phyloP scores from a whole-genome alignment of 2,113 vertebrate species.

The Triplophysa dalaica region DNA sequence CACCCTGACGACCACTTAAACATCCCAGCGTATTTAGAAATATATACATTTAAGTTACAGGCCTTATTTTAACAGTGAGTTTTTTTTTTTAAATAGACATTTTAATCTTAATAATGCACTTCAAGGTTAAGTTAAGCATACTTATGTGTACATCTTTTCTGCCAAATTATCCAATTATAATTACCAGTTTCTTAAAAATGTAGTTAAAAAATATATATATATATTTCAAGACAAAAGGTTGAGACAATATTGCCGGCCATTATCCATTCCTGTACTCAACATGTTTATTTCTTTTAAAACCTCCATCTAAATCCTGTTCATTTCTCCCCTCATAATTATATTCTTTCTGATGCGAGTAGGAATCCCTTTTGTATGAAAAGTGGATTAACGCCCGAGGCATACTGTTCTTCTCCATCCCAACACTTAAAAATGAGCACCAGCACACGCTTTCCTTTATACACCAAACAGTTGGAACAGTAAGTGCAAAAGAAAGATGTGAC shows the following conservation, averaged over 20 bases:
- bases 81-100: background rate
- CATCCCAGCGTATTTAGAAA: too few relatives aligned
- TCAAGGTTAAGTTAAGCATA: background rate
- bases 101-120: background rate
- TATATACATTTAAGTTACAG: too few relatives aligned
- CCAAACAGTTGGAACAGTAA: background rate
- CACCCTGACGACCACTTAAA: too few relatives aligned
- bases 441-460: background rate
- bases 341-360: background rate
- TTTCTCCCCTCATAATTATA: conserved; percentile 10
- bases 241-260: background rate
- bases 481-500: background rate
- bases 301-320: conserved; percentile 26
- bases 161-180: too few relatives aligned
- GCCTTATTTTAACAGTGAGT: too few relatives aligned
- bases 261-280: conserved; percentile 6
- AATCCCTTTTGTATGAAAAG: background rate
- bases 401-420: background rate
- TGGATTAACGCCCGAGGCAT: background rate
- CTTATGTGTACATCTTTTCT: background rate
- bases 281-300: conserved; percentile 31
- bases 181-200: too few relatives aligned
- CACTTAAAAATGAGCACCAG: background rate
- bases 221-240: too few relatives aligned
- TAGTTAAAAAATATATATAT: too few relatives aligned